These are phyloP conservation scores for Drosophila pullipes DNA, from an alignment of 2,888 invertebrate species.

Conservation along the genomic window DNA sequence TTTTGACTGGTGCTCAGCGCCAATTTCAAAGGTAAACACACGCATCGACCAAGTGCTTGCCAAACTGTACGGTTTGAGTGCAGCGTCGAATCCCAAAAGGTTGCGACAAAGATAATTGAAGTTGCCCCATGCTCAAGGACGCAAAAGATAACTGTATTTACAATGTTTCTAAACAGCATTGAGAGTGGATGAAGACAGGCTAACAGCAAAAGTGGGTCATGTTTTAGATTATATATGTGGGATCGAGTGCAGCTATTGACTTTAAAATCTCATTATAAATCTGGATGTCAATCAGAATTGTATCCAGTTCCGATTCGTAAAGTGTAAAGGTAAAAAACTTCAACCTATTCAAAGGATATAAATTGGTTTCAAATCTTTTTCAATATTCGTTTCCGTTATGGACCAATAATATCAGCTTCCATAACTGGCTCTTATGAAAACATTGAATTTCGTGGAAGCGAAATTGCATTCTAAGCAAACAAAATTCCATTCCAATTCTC, in stretches of 20 bases:
- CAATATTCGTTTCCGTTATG: not conserved
- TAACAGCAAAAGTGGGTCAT: not conserved
- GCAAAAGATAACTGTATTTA: slow-evolving; percentile 7
- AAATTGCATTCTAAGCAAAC: not conserved
- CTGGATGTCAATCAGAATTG: not conserved
- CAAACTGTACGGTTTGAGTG: slow-evolving; percentile 69
- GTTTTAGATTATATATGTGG: not conserved
- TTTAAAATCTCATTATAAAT: not conserved
- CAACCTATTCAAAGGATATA: not conserved
- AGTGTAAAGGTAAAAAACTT: not conserved
- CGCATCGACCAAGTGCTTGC: slow-evolving; percentile 55
- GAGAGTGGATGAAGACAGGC: not conserved
- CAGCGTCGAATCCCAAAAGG: slow-evolving; percentile 24
- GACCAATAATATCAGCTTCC: not conserved
- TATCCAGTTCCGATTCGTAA: not conserved
- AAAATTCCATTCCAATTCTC: not conserved
- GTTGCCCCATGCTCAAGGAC: slow-evolving; percentile 23
- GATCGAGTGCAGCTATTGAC: not conserved
- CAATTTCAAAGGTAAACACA: slow-evolving; percentile 79
- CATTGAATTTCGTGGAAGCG: not conserved
- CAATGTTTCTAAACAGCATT: slow-evolving; percentile 3
- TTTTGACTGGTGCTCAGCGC: slow-evolving; percentile 38
- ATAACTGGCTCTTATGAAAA: not conserved
- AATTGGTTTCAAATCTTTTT: not conserved
- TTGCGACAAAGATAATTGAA: slow-evolving; percentile 49